These are phyloP conservation scores for Amiota communis DNA, from an alignment of 2,888 invertebrate genomes.

Conservation along the genomic window DNA sequence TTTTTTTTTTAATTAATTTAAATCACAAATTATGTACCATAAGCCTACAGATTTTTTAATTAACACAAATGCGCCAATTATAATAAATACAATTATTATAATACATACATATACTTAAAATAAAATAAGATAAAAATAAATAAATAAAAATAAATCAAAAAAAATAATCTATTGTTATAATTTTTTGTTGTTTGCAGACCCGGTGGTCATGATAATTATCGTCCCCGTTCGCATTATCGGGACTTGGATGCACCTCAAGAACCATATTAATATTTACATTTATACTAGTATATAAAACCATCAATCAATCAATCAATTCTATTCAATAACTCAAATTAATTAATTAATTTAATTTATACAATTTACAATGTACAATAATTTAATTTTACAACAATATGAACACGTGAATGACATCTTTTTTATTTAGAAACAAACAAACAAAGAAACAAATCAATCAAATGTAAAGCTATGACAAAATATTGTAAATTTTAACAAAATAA, in stretches of 20 bases:
- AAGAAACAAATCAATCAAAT: too few relatives aligned
- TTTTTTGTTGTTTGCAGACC: constrained; percentile 78
- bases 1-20: too few relatives aligned
- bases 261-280: constrained; percentile 73
- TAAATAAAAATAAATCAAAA: constrained; percentile 13
- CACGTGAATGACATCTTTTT: too few relatives aligned
- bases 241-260: constrained; percentile 95
- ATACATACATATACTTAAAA: too few relatives aligned
- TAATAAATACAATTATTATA: constrained; percentile 26
- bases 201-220: constrained; percentile 80
- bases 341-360: neutral
- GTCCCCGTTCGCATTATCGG: constrained; percentile 91
- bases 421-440: neutral
- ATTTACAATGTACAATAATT: neutral
- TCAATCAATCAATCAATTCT: neutral
- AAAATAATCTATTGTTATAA: constrained; percentile 36
- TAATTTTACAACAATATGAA: neutral
- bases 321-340: neutral
- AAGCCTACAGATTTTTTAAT: neutral
- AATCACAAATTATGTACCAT: too few relatives aligned
- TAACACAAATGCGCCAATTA: neutral
- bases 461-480: neutral
- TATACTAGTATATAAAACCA: neutral
- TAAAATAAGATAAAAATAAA: constrained; percentile 45
- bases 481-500: neutral